A percentile compares a stretch with the other conserved stretches of the same genome.
Evolutionary conservation across 2,113 vertebrate species (phyloP).

Genomic region (Tamias sibiricus): DNA sequence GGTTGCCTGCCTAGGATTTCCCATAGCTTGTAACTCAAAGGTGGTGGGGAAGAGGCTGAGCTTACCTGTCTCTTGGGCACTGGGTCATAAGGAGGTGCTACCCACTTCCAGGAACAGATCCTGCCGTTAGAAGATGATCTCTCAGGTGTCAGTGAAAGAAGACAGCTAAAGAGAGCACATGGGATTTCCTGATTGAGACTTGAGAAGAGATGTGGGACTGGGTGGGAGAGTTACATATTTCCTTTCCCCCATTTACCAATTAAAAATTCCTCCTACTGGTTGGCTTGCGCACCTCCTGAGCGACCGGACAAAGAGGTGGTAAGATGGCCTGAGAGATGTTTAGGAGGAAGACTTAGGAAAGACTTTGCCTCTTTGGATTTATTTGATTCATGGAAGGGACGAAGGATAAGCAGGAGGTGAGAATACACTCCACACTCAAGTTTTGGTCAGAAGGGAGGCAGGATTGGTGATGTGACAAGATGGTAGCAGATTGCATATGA

Average conservation of each 20-base stretch:
- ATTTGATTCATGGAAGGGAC: background rate
- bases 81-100: background rate
- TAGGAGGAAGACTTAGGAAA: background rate
- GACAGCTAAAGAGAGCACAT: background rate
- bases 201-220: background rate
- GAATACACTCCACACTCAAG: background rate
- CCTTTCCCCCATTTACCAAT: background rate
- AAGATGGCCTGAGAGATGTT: background rate
- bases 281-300: background rate
- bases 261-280: background rate
- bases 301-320: background rate
- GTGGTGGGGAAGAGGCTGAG: background rate
- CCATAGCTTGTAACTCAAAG: background rate
- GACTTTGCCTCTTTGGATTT: fast-evolving
- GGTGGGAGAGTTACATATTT: background rate
- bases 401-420: background rate
- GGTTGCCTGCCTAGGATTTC: background rate
- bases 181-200: background rate
- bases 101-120: background rate
- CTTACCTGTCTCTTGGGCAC: background rate
- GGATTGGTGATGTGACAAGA: background rate
- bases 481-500: background rate
- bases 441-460: background rate
- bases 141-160: background rate
- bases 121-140: background rate